Percentiles rank a stretch among this genome's conserved stretches.
phyloP scores from a whole-genome alignment of 2,797 vertebrate species.

The Enteromius radiatus region DNA sequence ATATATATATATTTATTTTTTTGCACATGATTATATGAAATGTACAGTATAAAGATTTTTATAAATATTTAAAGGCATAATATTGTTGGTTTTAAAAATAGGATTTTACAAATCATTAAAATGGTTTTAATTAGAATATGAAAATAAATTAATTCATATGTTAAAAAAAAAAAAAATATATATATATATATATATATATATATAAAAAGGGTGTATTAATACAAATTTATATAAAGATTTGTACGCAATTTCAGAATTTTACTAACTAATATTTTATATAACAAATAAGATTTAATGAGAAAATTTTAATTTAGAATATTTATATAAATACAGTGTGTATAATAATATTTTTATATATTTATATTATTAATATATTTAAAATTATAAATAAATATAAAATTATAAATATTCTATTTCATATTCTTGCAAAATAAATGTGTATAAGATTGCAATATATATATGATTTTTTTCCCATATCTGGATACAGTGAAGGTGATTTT shows the following conservation, averaged over 20 bases:
- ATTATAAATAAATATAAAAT: no score
- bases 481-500: no score
- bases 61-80: background rate
- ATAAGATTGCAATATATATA: background rate
- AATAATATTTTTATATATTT: background rate
- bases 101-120: background rate
- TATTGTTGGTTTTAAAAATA: background rate
- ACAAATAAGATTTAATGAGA: background rate
- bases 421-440: background rate
- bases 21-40: no score
- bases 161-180: background rate
- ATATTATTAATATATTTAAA: no score
- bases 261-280: background rate
- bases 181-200: background rate
- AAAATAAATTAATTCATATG: background rate
- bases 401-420: background rate
- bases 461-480: background rate
- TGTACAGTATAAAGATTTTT: no score
- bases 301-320: background rate
- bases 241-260: background rate
- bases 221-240: background rate
- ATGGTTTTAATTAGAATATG: background rate
- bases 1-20: no score
- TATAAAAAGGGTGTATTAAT: background rate
- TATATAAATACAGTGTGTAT: background rate